Percentiles rank a stretch among this genome's conserved stretches.
Conservation (phyloP, 30 jellyfish, hydroid and myxozoan genomes). For the Euphysa ruthae region DNA sequence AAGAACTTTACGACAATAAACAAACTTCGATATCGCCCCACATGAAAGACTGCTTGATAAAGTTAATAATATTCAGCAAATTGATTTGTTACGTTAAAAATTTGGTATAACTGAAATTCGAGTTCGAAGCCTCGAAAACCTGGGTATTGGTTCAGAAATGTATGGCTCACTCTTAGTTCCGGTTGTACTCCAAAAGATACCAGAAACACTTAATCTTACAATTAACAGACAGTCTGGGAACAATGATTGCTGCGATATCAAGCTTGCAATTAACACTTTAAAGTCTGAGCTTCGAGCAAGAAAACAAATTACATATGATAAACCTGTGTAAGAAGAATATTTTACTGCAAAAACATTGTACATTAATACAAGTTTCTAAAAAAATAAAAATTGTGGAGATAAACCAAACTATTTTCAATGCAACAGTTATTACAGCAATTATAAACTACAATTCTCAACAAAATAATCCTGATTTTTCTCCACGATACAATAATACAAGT, state of each 20-base stretch:
- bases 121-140: slow-evolving; percentile 36
- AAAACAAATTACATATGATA: no score
- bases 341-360: no score
- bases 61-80: slow-evolving; percentile 8
- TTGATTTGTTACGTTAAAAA: slow-evolving; percentile 8
- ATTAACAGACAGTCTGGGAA: slow-evolving; percentile 40
- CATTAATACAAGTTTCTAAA: no score
- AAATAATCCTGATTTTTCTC: no score
- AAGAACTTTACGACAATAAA: slow-evolving; percentile 23
- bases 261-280: no score
- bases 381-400: no score
- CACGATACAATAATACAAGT: no score
- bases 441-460: no score
- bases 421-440: no score
- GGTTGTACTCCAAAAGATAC: slow-evolving; percentile 24
- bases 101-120: slow-evolving; percentile 31
- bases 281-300: no score
- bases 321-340: no score
- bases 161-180: slow-evolving; percentile 47
- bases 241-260: slow-evolving; percentile 38
- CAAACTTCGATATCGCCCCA: slow-evolving; percentile 39
- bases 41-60: slow-evolving; percentile 39
- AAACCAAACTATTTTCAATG: no score
- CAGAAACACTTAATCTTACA: slow-evolving; percentile 25
- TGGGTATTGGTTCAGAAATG: slow-evolving; percentile 26